Base-by-base conservation (phyloP, 35 echinoderm and acorn worm genomes). In the Patiria miniata region DNA sequence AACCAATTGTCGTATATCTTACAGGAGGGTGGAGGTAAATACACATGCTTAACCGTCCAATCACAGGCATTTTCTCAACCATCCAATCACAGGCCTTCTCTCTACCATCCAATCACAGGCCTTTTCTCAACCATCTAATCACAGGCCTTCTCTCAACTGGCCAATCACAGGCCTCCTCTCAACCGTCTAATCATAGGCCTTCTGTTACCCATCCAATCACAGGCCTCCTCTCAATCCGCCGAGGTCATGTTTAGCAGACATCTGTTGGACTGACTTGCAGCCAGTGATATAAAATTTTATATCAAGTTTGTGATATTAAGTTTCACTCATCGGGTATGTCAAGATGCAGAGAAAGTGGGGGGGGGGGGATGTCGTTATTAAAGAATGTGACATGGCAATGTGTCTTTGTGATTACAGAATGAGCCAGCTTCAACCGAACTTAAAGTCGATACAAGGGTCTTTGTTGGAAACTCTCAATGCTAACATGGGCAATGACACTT, bases 211-310 rank as follows among this genome's bases (percentile, higher is more conserved):
- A n/a, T n/a, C n/a, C n/a, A n/a, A n/a, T n/a, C n/a, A n/a, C n/a
- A n/a, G 42, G 42, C 42, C 42, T 47, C n/a, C n/a, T 47, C 42
- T 34, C 65, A 23, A 26, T 30, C 26, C 6, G 65, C 18, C 26
- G 21, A 30, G 65, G 65, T 73, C 65, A 73, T 26, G 26, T 10
- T n/a, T 9, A 73, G 26, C 26, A 73, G n/a, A 26, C 65, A 73
- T 73, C 65, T 73, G 65, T 34, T 73, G 42, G 42, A 47, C 42
- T 47, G 14, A 34, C 29, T 26, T n/a, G 65, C 21, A 23, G 21
- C 65, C 19, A 73, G 14, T 73, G 65, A 36, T 30, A 73, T 73
- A 73, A 73, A 73, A 73, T 73, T 73, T 73, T 73, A 73, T 73
- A 73, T 73, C 65, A 73, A 73, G 65, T 30, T 23, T 15, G 42